Base-by-base conservation (phyloP, 2,113 vertebrate species). In the Balaeniceps rex region DNA sequence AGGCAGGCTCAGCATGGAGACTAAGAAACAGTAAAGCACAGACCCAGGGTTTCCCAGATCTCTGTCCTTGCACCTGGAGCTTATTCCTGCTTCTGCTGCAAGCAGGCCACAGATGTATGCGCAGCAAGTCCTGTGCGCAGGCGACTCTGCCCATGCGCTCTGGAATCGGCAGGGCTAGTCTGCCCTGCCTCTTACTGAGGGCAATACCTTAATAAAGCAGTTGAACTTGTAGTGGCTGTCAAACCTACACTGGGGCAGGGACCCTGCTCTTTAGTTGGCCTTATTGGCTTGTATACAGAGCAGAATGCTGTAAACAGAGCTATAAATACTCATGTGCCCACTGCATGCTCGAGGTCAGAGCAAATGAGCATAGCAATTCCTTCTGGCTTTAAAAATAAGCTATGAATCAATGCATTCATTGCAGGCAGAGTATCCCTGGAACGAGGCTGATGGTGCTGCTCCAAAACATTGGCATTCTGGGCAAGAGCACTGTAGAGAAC, bases 331-430 rank as follows among this genome's bases (percentile, higher is more conserved):
- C 26, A 77, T 47, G 61, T 89, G 88, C 80, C 80, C 91, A 83
- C 68, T 95, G 66, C n/a, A 54, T 71, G 88, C 91, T 87, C 5
- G 24, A 94, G 92, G 92, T 96, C 95, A 91, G 75, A 90, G 71
- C 60, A 87, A 83, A 94, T 75, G 61, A 92, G 74, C 88, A 71
- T 28, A 89, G 81, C 83, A 87, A 61, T 94, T 92, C 91, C 90
- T 94, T 86, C 71, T 94, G 91, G 79, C 72, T 87, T 96, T 93
- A 92, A 94, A 96, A 97, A 92, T 94, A 96, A 93, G 44, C 87
- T 87, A 66, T 92, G 87, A 96, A 95, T 94, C 83, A 92, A 69
- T 84, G 91, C 58, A 82, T 94, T 97, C 92, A 87, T 78, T 90
- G 77, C 54, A 88, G 81, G 49, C 82, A 77, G 90, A 83, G 18